phyloP scores from a whole-genome alignment of 2,888 invertebrate genomes.

The Aelia acuminata region DNA sequence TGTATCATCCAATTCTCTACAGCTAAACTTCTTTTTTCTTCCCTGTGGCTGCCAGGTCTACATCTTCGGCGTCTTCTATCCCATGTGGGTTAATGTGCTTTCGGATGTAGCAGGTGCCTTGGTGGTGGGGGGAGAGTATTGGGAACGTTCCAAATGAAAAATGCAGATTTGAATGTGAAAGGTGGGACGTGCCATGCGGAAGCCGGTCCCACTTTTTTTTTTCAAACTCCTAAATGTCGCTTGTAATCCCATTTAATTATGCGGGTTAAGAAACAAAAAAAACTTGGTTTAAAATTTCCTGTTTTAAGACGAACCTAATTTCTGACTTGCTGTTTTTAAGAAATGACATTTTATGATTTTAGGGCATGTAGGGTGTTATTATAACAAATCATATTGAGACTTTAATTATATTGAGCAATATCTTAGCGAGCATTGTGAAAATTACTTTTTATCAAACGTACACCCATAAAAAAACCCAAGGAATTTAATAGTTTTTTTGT shows the following conservation, averaged over 20 bases:
- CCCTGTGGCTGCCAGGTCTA: neutral
- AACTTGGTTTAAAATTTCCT: neutral
- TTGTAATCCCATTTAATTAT: neutral
- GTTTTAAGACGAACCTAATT: neutral
- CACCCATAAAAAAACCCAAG: too few species aligned
- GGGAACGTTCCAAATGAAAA: conserved; percentile 3
- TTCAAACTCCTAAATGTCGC: neutral
- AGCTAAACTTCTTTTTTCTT: conserved; percentile 26
- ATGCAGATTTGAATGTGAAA: conserved; percentile 43
- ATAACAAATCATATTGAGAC: too few species aligned
- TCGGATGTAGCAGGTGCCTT: neutral
- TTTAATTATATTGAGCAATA: too few species aligned
- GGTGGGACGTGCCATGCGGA: neutral
- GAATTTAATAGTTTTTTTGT: too few species aligned
- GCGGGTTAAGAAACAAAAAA: neutral
- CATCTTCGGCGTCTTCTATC: neutral
- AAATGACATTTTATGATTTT: too few species aligned
- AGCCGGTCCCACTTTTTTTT: conserved; percentile 10
- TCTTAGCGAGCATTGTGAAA: too few species aligned
- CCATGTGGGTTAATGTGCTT: neutral
- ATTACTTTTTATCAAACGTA: too few species aligned
- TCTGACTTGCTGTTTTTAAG: too few species aligned
- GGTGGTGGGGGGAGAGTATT: neutral
- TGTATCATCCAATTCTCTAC: conserved; percentile 7
- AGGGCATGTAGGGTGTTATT: too few species aligned